phyloP scores from a whole-genome alignment of 1,140 invertebrate species.

The Galleria mellonella region DNA sequence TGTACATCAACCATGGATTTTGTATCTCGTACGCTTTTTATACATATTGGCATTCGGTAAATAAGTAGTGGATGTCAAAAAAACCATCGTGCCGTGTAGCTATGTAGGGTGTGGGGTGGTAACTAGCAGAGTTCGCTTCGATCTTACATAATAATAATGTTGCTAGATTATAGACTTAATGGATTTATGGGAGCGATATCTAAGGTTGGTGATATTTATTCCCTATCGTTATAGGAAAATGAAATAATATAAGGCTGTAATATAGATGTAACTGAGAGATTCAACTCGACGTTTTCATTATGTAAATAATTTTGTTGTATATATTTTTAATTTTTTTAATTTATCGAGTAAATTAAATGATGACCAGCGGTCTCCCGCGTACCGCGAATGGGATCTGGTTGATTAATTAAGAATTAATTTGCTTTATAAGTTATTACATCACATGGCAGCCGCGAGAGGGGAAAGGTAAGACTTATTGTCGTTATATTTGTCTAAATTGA shows the following conservation, averaged over 20 bases:
- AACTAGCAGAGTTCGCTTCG: constrained; percentile 19
- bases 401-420: too few species aligned
- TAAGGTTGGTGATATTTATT: constrained; percentile 59
- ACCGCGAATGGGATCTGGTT: too few species aligned
- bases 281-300: constrained; percentile 46
- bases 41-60: too few species aligned
- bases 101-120: too few species aligned
- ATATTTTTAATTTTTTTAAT: constrained; percentile 4
- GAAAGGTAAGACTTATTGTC: too few species aligned
- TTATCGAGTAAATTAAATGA: neutral
- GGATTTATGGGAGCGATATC: constrained; percentile 37
- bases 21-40: too few species aligned
- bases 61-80: too few species aligned
- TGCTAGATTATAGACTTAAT: constrained; percentile 37
- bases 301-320: constrained; percentile 13
- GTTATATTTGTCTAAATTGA: too few species aligned
- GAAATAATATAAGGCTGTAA: constrained; percentile 25
- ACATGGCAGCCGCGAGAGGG: too few species aligned
- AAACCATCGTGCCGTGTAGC: too few species aligned
- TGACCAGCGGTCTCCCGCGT: neutral
- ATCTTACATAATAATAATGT: constrained; percentile 22
- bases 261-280: constrained; percentile 56
- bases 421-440: too few species aligned
- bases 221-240: neutral
- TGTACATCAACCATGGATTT: too few species aligned